Evolutionary conservation across 2,888 invertebrate species (phyloP), one percentile per base, ranked within the genome.

Genomic region (Hermodice carunculata): DNA sequence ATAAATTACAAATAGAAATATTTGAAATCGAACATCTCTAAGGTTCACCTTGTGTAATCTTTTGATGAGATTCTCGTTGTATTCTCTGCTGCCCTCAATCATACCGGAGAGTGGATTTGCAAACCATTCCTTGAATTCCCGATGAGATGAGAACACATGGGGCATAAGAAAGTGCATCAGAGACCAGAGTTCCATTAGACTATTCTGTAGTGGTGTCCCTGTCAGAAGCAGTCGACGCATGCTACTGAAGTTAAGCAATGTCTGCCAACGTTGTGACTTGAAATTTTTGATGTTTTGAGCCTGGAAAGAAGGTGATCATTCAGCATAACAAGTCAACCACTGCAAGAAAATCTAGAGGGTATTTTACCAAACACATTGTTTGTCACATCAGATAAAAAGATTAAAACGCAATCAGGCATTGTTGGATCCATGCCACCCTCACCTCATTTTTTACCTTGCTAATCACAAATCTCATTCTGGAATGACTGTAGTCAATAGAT

Each of bases 261-360:
- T 90, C 87, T 98, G 98, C 99, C 99, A 99, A 69, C 99, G 89
- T 85, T 98, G 98, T 24, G 97, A 97, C 86, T 98, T 98, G 86
- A 98, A 99, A 88, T 99, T 99, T 88, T 99, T 99, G 68, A 99
- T 99, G 85, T 99, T 98, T 86, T 99, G 99, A 40, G 98, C 98
- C 88, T 98, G 72, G 34, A 63, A 61, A 8, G n/a, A n/a, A n/a
- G n/a, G n/a, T n/a, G n/a, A n/a, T n/a, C n/a, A n/a, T n/a, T n/a
- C n/a, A n/a, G n/a, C n/a, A n/a, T n/a, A n/a, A n/a, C n/a, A n/a
- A n/a, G n/a, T n/a, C n/a, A n/a, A n/a, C n/a, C n/a, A n/a, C n/a
- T n/a, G n/a, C n/a, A n/a, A n/a, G n/a, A n/a, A n/a, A n/a, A n/a
- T n/a, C n/a, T n/a, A n/a, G n/a, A n/a, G n/a, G n/a, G n/a, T n/a